Conservation (phyloP, 2,888 invertebrate genomes). For the Alloscopus bannaensis region DNA sequence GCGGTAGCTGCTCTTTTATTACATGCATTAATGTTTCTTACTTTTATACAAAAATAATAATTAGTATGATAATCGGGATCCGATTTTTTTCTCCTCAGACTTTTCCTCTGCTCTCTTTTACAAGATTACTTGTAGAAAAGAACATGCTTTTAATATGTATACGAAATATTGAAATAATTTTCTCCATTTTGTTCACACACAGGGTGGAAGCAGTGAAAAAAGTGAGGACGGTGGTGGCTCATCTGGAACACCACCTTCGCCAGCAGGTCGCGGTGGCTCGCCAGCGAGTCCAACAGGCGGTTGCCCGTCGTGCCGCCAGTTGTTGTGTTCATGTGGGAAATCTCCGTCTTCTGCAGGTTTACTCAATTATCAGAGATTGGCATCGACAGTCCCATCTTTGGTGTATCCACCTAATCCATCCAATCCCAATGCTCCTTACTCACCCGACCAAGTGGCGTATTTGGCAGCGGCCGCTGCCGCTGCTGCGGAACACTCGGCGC, state of each 20-base stretch:
- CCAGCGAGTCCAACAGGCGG: conserved; percentile 66
- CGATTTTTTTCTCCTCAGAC: conserved; percentile 13
- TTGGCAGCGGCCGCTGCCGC: conserved; percentile 73
- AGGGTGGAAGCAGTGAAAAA: conserved; percentile 72
- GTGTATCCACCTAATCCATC: conserved; percentile 72
- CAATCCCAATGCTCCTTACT: conserved; percentile 70
- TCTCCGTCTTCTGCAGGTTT: conserved; percentile 76
- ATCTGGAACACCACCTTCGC: conserved; percentile 70
- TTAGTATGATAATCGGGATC: conserved; percentile 32
- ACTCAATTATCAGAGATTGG: conserved; percentile 75
- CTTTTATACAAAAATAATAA: conserved; percentile 42
- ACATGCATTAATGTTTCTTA: conserved; percentile 53
- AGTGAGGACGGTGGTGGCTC: conserved; percentile 72
- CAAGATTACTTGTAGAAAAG: too few relatives aligned
- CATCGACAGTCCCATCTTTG: conserved; percentile 73
- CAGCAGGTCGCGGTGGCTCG: conserved; percentile 65
- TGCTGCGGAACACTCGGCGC: conserved; percentile 72
- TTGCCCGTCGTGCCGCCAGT: conserved; percentile 73
- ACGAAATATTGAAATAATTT: too few relatives aligned
- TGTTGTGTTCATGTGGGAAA: conserved; percentile 73
- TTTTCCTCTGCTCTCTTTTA: conserved; percentile 3
- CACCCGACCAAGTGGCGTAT: conserved; percentile 73
- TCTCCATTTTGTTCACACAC: conserved; percentile 12
- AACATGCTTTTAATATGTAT: too few relatives aligned
- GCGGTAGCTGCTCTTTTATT: conserved; percentile 48